Evolutionary conservation across 2,797 vertebrate genomes (phyloP).

Genomic region (Setipinna tenuifilis): DNA sequence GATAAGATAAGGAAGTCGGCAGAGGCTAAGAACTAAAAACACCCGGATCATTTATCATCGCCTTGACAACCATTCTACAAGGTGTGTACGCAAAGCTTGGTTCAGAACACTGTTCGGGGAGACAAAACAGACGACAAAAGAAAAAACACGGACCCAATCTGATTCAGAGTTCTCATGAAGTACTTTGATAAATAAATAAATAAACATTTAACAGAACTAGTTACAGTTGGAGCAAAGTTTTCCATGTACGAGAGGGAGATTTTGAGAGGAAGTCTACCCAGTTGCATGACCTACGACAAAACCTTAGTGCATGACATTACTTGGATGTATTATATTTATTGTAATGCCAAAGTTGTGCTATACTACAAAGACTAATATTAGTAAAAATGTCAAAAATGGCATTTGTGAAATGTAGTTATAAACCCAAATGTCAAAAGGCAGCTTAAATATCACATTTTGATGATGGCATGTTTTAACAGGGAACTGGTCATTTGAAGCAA

Average conservation of each 20-base stretch:
- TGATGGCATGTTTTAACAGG: no score
- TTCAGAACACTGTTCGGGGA: slow-evolving; percentile 14
- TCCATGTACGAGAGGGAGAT: not conserved
- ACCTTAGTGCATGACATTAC: not conserved
- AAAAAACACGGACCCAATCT: not conserved
- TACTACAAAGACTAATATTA: no score
- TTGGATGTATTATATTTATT: no score
- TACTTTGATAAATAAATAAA: slow-evolving; percentile 5
- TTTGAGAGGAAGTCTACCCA: not conserved
- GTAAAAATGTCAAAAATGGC: no score
- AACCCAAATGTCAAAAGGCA: no score
- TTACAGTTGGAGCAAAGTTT: not conserved
- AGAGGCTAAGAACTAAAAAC: slow-evolving; percentile 58
- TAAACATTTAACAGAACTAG: not conserved
- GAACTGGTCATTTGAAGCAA: no score
- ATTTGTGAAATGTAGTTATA: no score
- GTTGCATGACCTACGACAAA: not conserved
- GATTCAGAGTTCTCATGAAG: not conserved
- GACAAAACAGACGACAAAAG: not conserved
- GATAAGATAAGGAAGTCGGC: slow-evolving; percentile 69
- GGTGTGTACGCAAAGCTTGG: not conserved
- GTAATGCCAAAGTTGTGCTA: no score
- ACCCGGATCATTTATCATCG: slow-evolving; percentile 69
- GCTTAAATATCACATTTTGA: no score
- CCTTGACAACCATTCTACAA: slow-evolving; percentile 50